These are phyloP conservation scores for Plusia festucae DNA, from an alignment of 2,888 invertebrate genomes.

Conservation along the genomic window DNA sequence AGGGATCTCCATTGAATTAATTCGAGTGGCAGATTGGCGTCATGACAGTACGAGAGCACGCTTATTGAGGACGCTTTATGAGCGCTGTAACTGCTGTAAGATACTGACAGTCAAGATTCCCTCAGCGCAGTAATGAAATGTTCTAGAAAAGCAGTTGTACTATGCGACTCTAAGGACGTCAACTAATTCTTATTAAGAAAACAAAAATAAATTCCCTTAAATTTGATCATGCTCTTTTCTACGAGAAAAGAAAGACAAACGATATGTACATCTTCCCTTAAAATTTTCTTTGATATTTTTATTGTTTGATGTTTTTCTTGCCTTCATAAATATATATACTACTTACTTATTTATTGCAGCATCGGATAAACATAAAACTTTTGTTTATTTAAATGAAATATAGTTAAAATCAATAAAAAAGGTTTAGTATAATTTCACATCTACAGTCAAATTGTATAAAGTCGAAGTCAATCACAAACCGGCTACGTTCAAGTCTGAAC, in stretches of 20 bases:
- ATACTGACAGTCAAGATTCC: no score
- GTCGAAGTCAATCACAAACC: not conserved
- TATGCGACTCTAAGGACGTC: not conserved
- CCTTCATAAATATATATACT: no score
- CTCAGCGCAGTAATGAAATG: not conserved
- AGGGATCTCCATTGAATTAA: not conserved
- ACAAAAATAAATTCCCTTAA: no score
- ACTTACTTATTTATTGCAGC: no score
- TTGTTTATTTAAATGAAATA: no score
- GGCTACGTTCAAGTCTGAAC: conserved; percentile 20
- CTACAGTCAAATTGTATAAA: not conserved
- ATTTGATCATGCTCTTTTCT: no score
- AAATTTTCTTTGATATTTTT: no score
- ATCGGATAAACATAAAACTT: no score
- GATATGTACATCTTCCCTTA: no score
- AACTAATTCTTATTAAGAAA: no score
- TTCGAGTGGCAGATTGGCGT: not conserved
- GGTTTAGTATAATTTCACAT: not conserved
- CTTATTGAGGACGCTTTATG: not conserved
- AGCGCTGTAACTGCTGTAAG: not conserved
- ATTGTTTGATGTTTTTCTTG: no score
- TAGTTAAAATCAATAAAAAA: not conserved
- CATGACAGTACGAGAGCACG: not conserved
- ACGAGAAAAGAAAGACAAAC: no score
- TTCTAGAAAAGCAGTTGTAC: not conserved